Evolutionary conservation across 2,113 vertebrate species (phyloP), one percentile per base, ranked within the genome.

Genomic region (Pseudonaja textilis): DNA sequence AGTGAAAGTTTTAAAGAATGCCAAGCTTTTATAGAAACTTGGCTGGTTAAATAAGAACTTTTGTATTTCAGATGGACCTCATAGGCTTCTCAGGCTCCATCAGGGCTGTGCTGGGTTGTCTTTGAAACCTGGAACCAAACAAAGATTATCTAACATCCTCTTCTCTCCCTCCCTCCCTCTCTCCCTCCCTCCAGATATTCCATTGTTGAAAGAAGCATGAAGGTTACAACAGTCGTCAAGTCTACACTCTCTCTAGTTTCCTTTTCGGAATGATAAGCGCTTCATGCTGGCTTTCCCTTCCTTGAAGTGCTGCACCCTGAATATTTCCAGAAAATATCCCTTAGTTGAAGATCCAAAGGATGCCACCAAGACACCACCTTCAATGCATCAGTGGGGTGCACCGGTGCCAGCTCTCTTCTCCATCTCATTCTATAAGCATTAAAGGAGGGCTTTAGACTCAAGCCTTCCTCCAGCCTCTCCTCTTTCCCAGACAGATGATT

Each of bases 191-290:
- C 96, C 97, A 99, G 99, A 99, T 98, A 99, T 99, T 96, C 99
- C 99, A 42, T 98, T 99, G 96, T 87, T 99, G 97, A 99, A 99
- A 97, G 99, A 99, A 98, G 99, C 99, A 96, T 99, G 98, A 99
- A 97, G 93, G 95, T 96, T 96, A 96, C 97, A 94, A 90, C 95
- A 26, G 88, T 95, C 89, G 89, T 91, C 92, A 92, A n/a, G 95
- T 96, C 95, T 95, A 96, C 94, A 96, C 87, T 95, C 94, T 95
- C 94, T 95, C 96, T 93, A 93, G 91, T 93, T 55, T 93, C 16
- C 94, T 18, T 90, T 94, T 96, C 50, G 56, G 95, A 95, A 97
- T 96, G 93, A 47, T 95, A 94, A 97, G 96, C 96, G 95, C 96
- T 95, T 95, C 93, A 94, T 96, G 95, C 96, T 95, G 94, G 96